Conservation (phyloP, 2,888 invertebrate species). For the Heliconius hortense region DNA sequence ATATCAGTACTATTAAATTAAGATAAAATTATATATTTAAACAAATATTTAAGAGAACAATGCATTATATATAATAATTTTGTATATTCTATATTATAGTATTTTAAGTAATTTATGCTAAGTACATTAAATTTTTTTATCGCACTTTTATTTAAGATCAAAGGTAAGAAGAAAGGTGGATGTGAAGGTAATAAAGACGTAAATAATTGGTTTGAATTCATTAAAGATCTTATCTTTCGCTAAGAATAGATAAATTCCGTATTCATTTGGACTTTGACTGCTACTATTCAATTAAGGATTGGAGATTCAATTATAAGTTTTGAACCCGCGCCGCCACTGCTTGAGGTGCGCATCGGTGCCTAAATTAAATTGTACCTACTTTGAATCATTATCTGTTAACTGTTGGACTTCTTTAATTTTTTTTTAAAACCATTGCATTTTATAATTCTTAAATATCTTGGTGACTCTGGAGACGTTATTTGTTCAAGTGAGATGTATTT, state of each 20-base stretch:
- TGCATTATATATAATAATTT: too few relatives aligned
- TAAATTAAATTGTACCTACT: conserved; percentile 56
- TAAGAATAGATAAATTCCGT: conserved; percentile 49
- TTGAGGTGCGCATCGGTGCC: conserved; percentile 57
- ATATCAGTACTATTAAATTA: too few relatives aligned
- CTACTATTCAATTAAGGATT: conserved; percentile 69
- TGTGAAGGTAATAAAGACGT: conserved; percentile 23
- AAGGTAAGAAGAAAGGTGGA: conserved; percentile 7
- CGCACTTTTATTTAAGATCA: conserved; percentile 2
- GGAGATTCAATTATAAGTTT: conserved; percentile 70
- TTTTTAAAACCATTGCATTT: conserved; percentile 14
- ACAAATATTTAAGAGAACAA: too few relatives aligned
- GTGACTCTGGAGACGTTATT: background rate
- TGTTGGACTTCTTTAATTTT: conserved; percentile 1
- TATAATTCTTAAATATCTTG: background rate
- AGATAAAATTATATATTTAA: too few relatives aligned
- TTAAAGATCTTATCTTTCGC: conserved; percentile 26
- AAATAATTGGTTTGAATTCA: conserved; percentile 30
- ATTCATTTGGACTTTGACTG: conserved; percentile 65
- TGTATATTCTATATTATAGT: background rate
- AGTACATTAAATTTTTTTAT: background rate
- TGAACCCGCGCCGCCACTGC: conserved; percentile 53
- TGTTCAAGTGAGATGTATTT: background rate
- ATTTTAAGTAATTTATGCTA: background rate
- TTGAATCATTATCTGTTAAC: conserved; percentile 32